These are phyloP conservation scores for Aepyceros melampus DNA, from an alignment of 2,113 vertebrate species.

Conservation along the genomic window DNA sequence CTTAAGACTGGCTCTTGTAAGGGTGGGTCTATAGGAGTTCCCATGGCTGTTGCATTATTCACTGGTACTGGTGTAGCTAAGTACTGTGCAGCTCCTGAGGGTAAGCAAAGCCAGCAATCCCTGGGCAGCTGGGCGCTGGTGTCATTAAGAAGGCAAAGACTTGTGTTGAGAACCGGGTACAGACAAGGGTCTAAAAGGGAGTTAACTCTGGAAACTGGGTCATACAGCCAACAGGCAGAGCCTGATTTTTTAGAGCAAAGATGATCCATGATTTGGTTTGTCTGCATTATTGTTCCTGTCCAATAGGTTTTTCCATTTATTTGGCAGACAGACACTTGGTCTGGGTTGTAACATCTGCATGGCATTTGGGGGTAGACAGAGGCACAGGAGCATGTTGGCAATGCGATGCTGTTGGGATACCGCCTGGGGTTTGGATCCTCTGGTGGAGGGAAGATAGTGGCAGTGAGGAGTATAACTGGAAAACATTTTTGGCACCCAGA, in stretches of 20 bases:
- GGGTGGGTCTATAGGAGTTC: neutral
- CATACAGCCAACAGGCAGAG: neutral
- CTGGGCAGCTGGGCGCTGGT: neutral
- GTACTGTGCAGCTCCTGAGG: neutral
- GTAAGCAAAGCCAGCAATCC: neutral
- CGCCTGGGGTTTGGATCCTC: neutral
- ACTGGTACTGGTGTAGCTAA: neutral
- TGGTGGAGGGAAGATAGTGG: neutral
- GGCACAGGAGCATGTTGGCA: neutral
- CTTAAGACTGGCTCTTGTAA: neutral
- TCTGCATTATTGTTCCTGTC: neutral
- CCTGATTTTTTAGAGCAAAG: neutral
- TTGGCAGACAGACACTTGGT: neutral
- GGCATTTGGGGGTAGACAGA: neutral
- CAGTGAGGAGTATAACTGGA: neutral
- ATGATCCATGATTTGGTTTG: neutral
- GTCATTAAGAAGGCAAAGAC: neutral
- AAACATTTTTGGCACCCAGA: neutral
- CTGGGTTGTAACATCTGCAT: neutral
- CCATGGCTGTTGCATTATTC: neutral
- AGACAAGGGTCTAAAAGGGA: neutral
- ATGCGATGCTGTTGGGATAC: neutral
- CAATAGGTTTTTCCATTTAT: neutral
- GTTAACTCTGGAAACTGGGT: neutral
- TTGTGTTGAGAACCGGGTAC: accelerated